Percentiles rank a stretch among this genome's conserved stretches.
These are phyloP conservation scores for Danionella dracula DNA, from an alignment of 2,797 vertebrate species.

Conservation along the genomic window DNA sequence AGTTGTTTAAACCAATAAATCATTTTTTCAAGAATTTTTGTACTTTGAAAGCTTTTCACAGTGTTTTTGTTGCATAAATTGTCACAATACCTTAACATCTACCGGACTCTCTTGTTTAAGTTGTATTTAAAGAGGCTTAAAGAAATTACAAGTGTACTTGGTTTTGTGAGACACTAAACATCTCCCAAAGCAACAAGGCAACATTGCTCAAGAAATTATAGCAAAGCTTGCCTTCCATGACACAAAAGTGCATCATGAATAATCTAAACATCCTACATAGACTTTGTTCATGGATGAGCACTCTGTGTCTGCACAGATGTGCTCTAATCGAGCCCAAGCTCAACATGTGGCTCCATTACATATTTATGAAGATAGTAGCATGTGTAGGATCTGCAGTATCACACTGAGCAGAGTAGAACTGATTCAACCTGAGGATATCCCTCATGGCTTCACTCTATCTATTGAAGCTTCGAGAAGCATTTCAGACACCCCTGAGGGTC, in stretches of 20 bases:
- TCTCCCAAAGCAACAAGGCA: not conserved
- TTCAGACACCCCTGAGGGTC: not conserved
- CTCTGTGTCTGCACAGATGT: not conserved
- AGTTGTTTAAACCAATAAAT: too few species aligned
- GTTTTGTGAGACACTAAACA: too few species aligned
- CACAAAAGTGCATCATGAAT: constrained; percentile 4
- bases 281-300: not conserved
- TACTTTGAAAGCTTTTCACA: too few species aligned
- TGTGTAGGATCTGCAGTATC: not conserved
- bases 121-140: too few species aligned
- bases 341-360: constrained; percentile 7
- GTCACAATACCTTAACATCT: too few species aligned
- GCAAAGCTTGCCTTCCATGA: not conserved
- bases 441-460: not conserved
- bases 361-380: not conserved
- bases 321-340: not conserved
- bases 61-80: too few species aligned
- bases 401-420: not conserved
- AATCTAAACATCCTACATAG: too few species aligned
- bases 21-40: too few species aligned
- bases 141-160: too few species aligned
- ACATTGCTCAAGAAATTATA: too few species aligned
- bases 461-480: not conserved
- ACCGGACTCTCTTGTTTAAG: too few species aligned
- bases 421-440: not conserved